Evolutionary conservation across 2,113 vertebrate genomes (phyloP).

Genomic region (Aspidoscelis tigris): DNA sequence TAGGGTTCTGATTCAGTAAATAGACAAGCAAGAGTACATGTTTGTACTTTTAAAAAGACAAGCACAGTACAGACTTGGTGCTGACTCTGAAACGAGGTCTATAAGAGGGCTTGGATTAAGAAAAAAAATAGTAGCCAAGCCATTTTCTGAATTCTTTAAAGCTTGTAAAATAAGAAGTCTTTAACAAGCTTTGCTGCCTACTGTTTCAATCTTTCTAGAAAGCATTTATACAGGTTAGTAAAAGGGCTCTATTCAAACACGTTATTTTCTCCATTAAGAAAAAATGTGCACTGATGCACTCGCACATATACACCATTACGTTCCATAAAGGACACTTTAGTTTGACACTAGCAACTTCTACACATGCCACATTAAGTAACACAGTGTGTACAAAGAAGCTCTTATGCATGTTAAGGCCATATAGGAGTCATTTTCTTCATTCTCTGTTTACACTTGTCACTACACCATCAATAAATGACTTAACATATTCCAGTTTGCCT

Average conservation of each 20-base stretch:
- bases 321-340: constrained; percentile 53
- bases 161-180: constrained; percentile 66
- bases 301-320: neutral
- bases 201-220: constrained; percentile 69
- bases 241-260: constrained; percentile 59
- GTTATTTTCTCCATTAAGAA: constrained; percentile 58
- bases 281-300: constrained; percentile 35
- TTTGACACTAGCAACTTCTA: constrained; percentile 47
- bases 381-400: constrained; percentile 16
- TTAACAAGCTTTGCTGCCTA: constrained; percentile 72
- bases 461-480: constrained; percentile 34
- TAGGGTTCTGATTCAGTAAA: constrained; percentile 72
- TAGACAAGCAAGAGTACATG: constrained; percentile 67
- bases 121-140: constrained; percentile 57
- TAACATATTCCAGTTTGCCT: constrained; percentile 43
- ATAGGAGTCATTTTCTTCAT: constrained; percentile 50
- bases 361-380: constrained; percentile 30
- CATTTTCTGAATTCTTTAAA: constrained; percentile 68
- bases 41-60: constrained; percentile 73
- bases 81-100: constrained; percentile 60
- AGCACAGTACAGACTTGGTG: constrained; percentile 66
- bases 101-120: constrained; percentile 62
- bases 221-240: constrained; percentile 64
- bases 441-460: constrained; percentile 29
- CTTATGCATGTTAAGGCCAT: constrained; percentile 40